Percentiles rank a stretch among this genome's conserved stretches.
These are phyloP conservation scores for Corythornis cristatus DNA, from an alignment of 2,113 vertebrate species.

Conservation along the genomic window DNA sequence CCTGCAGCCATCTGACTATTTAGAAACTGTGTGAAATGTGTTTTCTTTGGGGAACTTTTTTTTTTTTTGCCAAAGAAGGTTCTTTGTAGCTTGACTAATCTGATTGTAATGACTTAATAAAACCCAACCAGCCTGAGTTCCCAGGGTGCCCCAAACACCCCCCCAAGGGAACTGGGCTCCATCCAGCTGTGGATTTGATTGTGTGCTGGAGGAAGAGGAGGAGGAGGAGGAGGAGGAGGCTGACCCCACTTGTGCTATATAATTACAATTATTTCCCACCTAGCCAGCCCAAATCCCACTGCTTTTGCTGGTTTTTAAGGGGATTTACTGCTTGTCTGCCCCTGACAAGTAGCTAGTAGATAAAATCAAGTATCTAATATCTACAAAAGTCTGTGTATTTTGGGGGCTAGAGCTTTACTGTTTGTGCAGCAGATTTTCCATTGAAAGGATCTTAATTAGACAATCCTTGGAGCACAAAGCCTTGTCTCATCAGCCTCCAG, in stretches of 20 bases:
- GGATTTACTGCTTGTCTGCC: not conserved
- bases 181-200: not conserved
- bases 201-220: not conserved
- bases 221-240: not conserved
- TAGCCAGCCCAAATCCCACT: not conserved
- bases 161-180: not conserved
- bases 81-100: not conserved
- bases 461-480: not conserved
- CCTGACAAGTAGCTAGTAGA: not conserved
- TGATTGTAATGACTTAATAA: not conserved
- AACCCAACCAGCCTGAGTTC: not conserved
- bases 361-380: not conserved
- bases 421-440: slow-evolving; percentile 22
- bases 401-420: slow-evolving; percentile 4
- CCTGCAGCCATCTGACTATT: not conserved
- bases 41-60: not conserved
- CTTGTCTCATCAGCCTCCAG: not conserved
- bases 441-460: slow-evolving; percentile 67
- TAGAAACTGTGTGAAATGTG: not conserved
- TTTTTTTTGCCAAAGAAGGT: not conserved
- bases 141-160: not conserved
- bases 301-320: not conserved
- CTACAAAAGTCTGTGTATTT: slow-evolving; percentile 1
- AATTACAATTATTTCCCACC: not conserved
- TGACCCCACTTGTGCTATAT: not conserved